Conservation (phyloP, 1,140 invertebrate species). For the Ostrea denselamellosa region DNA sequence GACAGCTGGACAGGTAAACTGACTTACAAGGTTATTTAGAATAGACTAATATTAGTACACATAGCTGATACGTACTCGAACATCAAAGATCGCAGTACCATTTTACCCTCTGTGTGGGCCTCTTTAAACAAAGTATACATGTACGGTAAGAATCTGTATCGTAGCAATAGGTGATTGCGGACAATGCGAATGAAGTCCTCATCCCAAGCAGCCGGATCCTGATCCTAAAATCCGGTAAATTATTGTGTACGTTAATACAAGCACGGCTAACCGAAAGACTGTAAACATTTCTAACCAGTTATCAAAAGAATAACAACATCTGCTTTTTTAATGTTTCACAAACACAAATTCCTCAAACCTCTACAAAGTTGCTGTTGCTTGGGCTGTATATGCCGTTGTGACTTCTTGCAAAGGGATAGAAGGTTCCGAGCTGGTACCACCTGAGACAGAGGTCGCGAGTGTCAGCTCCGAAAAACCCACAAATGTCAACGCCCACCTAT, state of each 20-base stretch:
- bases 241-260: neutral
- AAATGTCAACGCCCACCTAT: constrained; percentile 69
- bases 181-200: constrained; percentile 49
- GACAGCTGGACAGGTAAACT: too few species aligned
- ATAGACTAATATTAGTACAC: neutral
- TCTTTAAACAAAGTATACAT: constrained; percentile 65
- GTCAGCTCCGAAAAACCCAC: constrained; percentile 65
- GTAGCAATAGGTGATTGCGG: constrained; percentile 53
- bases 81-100: constrained; percentile 65
- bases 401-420: constrained; percentile 69
- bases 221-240: constrained; percentile 55
- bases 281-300: neutral
- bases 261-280: neutral
- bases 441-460: constrained; percentile 63
- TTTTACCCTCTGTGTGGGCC: constrained; percentile 59
- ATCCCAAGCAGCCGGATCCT: constrained; percentile 65
- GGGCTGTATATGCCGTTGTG: constrained; percentile 57
- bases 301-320: neutral
- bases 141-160: constrained; percentile 68
- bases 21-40: too few species aligned
- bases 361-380: neutral
- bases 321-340: neutral
- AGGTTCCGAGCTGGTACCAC: constrained; percentile 70
- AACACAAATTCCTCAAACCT: neutral
- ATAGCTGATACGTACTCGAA: constrained; percentile 61